A percentile compares a stretch with the other conserved stretches of the same genome.
phyloP scores from a whole-genome alignment of 1,140 invertebrate species.

The Drosophila nigromelanica region DNA sequence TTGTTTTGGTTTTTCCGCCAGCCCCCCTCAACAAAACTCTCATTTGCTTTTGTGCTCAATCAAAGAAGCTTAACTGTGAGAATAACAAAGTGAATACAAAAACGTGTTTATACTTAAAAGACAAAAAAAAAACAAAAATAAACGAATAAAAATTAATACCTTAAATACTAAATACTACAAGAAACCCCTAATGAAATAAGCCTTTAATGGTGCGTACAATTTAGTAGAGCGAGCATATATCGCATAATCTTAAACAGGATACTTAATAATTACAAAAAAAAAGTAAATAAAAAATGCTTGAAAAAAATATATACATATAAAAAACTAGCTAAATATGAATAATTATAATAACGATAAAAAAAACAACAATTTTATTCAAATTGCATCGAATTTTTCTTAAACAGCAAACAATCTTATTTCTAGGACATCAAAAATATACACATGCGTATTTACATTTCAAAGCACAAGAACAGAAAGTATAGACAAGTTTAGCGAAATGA shows the following conservation, averaged over 20 bases:
- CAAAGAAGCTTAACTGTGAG: slow-evolving; percentile 83
- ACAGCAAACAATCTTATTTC: slow-evolving; percentile 79
- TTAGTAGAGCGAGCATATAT: slow-evolving; percentile 43
- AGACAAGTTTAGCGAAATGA: slow-evolving; percentile 2
- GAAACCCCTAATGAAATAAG: slow-evolving; percentile 24
- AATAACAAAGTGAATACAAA: slow-evolving; percentile 72
- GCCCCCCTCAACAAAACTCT: slow-evolving; percentile 57
- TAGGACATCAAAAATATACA: slow-evolving; percentile 56
- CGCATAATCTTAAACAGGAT: slow-evolving; percentile 37
- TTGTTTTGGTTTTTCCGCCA: slow-evolving; percentile 39
- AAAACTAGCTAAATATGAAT: slow-evolving; percentile 45
- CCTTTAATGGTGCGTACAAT: slow-evolving; percentile 35
- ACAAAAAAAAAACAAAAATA: slow-evolving; percentile 23
- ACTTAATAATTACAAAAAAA: slow-evolving; percentile 13
- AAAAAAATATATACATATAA: slow-evolving; percentile 31
- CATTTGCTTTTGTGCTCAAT: slow-evolving; percentile 83
- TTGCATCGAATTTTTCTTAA: slow-evolving; percentile 78
- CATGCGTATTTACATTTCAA: slow-evolving; percentile 36
- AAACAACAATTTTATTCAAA: slow-evolving; percentile 66
- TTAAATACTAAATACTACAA: slow-evolving; percentile 49
- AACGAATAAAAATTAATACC: slow-evolving; percentile 30
- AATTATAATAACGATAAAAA: slow-evolving; percentile 32
- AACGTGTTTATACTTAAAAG: slow-evolving; percentile 41
- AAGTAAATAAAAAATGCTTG: slow-evolving; percentile 41
- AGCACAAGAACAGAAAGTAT: slow-evolving; percentile 40